These are phyloP conservation scores for Tragelaphus imberbis DNA, from an alignment of 2,113 vertebrate species.

Conservation along the genomic window DNA sequence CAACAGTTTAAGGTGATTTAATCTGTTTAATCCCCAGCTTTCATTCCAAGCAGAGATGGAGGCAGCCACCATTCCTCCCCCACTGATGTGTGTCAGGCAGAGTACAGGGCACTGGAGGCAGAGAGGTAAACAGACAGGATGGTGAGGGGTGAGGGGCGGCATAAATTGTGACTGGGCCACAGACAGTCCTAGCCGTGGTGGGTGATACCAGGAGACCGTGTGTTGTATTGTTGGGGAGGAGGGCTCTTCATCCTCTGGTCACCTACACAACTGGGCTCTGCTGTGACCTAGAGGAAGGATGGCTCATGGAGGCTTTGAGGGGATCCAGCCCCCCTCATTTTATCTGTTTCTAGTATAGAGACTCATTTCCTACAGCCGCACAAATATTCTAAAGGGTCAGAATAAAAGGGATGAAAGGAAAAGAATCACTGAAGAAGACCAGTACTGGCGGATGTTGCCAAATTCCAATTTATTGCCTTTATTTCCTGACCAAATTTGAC, in stretches of 20 bases:
- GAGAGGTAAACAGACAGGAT: neutral
- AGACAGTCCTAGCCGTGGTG: neutral
- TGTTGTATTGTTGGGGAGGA: neutral
- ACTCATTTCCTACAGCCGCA: neutral
- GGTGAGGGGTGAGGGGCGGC: neutral
- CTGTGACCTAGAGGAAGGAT: neutral
- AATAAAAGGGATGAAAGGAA: neutral
- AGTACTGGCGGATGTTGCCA: neutral
- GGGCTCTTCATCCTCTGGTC: neutral
- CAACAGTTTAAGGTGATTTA: slow-evolving; percentile 16
- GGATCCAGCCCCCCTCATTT: neutral
- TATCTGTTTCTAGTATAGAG: neutral
- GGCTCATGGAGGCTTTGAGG: neutral
- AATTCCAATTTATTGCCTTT: neutral
- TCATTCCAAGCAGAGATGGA: neutral
- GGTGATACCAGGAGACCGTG: neutral
- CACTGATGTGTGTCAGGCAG: neutral
- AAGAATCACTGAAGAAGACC: neutral
- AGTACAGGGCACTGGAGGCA: neutral
- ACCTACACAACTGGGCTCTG: neutral
- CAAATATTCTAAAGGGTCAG: neutral
- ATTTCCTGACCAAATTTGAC: slow-evolving; percentile 18
- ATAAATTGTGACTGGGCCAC: neutral
- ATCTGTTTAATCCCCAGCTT: neutral
- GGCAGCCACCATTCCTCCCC: neutral